Conservation (phyloP, 1,140 invertebrate genomes). For the Hylyphantes graminicola region DNA sequence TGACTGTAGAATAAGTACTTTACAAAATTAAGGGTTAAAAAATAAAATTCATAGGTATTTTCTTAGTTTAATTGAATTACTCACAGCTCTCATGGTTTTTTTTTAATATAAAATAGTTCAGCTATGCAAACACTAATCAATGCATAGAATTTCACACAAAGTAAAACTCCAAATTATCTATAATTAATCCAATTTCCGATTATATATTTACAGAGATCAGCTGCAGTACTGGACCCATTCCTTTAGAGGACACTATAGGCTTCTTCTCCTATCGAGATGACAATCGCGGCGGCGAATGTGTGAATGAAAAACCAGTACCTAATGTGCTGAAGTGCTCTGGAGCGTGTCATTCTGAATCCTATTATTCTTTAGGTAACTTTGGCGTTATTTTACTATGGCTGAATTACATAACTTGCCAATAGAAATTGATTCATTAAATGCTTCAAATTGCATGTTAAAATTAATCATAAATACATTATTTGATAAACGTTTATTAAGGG, state of each 20-base stretch:
- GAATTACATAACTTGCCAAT: background rate
- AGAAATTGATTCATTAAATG: background rate
- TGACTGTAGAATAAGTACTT: too few species aligned
- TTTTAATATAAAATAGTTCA: too few species aligned
- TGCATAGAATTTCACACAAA: too few species aligned
- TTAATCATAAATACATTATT: background rate
- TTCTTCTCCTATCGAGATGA: constrained; percentile 31
- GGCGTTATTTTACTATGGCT: background rate
- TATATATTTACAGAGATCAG: constrained; percentile 25
- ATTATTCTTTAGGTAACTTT: constrained; percentile 56
- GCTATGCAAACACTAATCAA: too few species aligned
- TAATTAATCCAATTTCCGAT: background rate
- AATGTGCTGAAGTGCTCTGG: constrained; percentile 39
- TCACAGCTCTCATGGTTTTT: too few species aligned
- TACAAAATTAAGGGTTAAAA: too few species aligned
- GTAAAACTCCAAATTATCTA: background rate
- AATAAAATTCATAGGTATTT: too few species aligned
- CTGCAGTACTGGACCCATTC: constrained; percentile 38
- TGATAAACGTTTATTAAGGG: background rate
- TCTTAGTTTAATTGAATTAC: too few species aligned
- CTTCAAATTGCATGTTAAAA: background rate
- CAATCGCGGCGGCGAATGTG: constrained; percentile 23
- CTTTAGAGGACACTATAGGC: constrained; percentile 43
- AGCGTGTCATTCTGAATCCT: constrained; percentile 44
- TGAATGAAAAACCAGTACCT: constrained; percentile 34